phyloP scores from a whole-genome alignment of 2,797 vertebrate species.

The Danio tinwini region DNA sequence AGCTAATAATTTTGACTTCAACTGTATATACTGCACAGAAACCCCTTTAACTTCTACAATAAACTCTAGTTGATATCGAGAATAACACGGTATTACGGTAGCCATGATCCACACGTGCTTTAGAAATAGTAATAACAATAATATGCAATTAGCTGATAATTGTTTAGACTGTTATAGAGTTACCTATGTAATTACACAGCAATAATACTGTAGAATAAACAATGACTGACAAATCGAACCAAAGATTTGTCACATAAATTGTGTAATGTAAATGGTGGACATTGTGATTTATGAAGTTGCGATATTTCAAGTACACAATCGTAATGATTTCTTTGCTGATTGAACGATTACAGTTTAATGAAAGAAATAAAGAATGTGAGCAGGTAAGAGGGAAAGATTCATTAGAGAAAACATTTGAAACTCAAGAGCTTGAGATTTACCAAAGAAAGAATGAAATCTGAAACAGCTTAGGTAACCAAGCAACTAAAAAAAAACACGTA shows the following conservation, averaged over 20 bases:
- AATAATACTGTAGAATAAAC: constrained; percentile 4
- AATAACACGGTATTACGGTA: not conserved
- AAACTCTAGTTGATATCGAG: not conserved
- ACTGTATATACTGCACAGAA: too few relatives aligned
- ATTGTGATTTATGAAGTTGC: not conserved
- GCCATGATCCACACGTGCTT: not conserved
- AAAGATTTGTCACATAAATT: not conserved
- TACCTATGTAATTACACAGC: not conserved
- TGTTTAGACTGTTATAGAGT: not conserved
- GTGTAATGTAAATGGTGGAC: not conserved
- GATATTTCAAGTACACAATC: constrained; percentile 1
- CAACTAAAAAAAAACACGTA: not conserved
- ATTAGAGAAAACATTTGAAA: not conserved
- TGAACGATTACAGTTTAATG: not conserved
- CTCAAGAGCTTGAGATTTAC: too few relatives aligned
- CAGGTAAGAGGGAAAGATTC: not conserved
- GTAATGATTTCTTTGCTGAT: not conserved
- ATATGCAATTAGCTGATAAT: not conserved
- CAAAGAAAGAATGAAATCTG: too few relatives aligned
- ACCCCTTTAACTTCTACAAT: not conserved
- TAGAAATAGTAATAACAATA: not conserved
- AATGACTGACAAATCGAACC: not conserved
- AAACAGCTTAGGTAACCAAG: not conserved
- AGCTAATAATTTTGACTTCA: too few relatives aligned
- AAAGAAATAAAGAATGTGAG: not conserved